A percentile compares a stretch with the other conserved stretches of the same genome.
Conservation (phyloP, 2,113 vertebrate genomes). For the Egretta garzetta region DNA sequence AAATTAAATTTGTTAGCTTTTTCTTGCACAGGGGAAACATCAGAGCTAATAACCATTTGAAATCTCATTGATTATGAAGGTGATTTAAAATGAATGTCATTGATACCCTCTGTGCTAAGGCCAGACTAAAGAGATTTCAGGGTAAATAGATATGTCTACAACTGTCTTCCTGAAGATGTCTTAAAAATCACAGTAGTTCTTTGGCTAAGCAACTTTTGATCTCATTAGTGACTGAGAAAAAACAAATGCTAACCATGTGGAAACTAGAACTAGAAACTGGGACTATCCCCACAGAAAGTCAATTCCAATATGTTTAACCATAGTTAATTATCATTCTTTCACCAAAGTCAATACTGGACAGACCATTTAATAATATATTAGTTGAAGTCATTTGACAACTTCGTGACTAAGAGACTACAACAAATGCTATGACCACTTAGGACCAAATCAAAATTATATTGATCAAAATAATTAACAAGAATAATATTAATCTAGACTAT, state of each 20-base stretch:
- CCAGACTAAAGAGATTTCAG: background rate
- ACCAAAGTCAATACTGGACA: background rate
- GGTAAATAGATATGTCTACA: background rate
- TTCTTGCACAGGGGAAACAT: background rate
- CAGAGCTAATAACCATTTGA: background rate
- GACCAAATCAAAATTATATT: background rate
- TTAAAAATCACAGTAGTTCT: background rate
- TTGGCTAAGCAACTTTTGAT: background rate
- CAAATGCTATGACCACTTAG: background rate
- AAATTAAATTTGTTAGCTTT: background rate
- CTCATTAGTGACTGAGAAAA: background rate
- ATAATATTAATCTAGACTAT: background rate
- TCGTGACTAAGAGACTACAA: accelerated
- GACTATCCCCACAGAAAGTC: background rate
- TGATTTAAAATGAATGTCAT: background rate
- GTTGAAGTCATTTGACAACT: background rate
- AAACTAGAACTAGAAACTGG: background rate
- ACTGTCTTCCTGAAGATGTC: background rate
- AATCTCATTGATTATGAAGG: background rate
- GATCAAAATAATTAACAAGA: too few species aligned
- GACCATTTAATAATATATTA: background rate
- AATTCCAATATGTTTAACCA: background rate
- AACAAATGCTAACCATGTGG: background rate
- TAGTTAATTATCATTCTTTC: background rate
- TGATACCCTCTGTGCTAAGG: background rate